Base-by-base conservation (phyloP, 1,140 invertebrate genomes). In the Drosophila oshimai region DNA sequence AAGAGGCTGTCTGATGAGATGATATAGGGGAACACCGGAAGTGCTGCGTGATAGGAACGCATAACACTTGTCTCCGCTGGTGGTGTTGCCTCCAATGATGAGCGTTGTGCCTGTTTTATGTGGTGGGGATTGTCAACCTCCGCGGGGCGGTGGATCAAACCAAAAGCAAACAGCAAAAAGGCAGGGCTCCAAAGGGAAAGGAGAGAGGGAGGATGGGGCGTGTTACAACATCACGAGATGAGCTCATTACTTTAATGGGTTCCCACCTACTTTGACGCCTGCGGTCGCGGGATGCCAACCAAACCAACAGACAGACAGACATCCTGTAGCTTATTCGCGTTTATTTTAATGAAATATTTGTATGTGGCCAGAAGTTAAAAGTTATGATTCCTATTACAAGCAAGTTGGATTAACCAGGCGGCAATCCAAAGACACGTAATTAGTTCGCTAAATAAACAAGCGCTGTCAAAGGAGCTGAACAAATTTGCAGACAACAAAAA, bases 191-290 rank as follows among this genome's bases (percentile, higher is more conserved):
- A 4, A 20, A 15, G 18, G 18, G 20, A 12, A 20, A 15, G 44
- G 15, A 41, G 50, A 15, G 44, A 10, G 34, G 50, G 33, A 6
- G 44, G 31, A 17, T 22, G 34, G 33, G 61, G 58, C 22, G 61
- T 29, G 33, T 37, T 65, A 49, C 41, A 41, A 50, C 51, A 86
- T 61, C 57, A 61, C 50, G 76, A 61, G 75, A 87, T 81, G 81
- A 87, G 76, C 76, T 86, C 81, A 86, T 86, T 87, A 86, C 72
- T 77, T 77, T 86, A 87, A 87, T 87, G 76, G 81, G 60, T 78
- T 67, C 37, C 58, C 58, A 60, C 36, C 58, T 60, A 24, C 57
- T 18, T 9, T 33, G 13, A 60, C 24, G 29, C 20, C 55, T 46
- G 47, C 37, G 54, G 58, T 49, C 31, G 42, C 22, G 18, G 26